phyloP scores from a whole-genome alignment of 2,797 vertebrate species.

The Mus caroli region DNA sequence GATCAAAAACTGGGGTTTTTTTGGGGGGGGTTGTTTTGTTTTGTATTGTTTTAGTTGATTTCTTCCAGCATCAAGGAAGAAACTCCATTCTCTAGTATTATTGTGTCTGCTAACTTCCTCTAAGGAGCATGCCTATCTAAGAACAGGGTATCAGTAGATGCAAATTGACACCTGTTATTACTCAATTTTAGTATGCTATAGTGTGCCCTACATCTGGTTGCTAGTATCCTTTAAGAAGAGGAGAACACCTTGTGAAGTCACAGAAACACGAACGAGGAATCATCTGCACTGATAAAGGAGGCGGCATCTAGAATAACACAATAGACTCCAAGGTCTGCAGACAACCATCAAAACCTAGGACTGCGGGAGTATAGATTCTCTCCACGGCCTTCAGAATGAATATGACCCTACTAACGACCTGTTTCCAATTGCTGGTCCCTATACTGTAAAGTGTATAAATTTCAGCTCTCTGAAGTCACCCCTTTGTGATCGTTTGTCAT shows the following conservation, averaged over 20 bases:
- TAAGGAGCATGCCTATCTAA: neutral
- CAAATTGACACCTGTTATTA: conserved; percentile 4
- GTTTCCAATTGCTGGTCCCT: too few relatives aligned
- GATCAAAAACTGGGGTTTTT: neutral
- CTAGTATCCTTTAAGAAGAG: neutral
- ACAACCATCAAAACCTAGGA: neutral
- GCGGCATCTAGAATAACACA: neutral
- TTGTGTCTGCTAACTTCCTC: neutral
- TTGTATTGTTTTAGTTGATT: neutral
- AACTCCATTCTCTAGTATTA: neutral
- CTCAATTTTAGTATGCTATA: neutral
- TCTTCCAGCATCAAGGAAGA: neutral
- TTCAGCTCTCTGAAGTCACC: neutral
- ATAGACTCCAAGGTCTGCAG: too few relatives aligned
- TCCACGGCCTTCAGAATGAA: neutral
- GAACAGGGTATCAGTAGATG: neutral
- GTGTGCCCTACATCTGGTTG: neutral
- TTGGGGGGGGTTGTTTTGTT: too few relatives aligned
- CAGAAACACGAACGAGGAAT: neutral
- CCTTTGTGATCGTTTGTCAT: neutral
- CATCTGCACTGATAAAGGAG: neutral
- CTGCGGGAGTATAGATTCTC: neutral
- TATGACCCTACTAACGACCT: neutral
- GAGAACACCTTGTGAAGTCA: neutral
- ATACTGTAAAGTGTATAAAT: neutral